Evolutionary conservation across 2,113 vertebrate species (phyloP).

Genomic region (Tursiops truncatus): DNA sequence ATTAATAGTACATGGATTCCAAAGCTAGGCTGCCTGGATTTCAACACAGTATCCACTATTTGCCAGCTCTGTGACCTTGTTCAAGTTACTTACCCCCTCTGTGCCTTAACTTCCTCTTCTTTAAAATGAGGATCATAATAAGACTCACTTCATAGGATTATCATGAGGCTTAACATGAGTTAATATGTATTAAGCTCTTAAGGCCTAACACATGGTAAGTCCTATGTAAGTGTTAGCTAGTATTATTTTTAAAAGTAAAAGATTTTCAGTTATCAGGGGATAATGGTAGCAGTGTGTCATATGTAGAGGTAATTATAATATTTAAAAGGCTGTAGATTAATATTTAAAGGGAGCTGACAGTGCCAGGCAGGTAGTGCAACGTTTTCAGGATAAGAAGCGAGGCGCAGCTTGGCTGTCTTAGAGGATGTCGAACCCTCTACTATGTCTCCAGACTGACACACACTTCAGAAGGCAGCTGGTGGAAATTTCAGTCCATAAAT

Average conservation of each 20-base stretch:
- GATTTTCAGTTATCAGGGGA: neutral
- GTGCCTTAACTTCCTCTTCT: neutral
- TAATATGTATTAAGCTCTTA: neutral
- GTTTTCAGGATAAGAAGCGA: neutral
- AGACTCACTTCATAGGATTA: neutral
- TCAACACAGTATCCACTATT: neutral
- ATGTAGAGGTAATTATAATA: neutral
- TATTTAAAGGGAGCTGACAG: neutral
- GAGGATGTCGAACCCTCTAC: neutral
- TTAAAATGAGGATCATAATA: neutral
- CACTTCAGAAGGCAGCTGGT: neutral
- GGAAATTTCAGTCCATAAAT: neutral
- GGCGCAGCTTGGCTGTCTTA: fast-evolving
- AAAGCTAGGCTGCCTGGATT: neutral
- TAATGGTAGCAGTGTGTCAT: neutral
- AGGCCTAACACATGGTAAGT: neutral
- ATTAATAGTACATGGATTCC: neutral
- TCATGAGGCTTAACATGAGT: neutral
- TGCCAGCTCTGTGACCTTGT: neutral
- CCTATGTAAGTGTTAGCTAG: neutral
- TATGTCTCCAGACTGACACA: neutral
- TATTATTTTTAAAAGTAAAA: neutral
- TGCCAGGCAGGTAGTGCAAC: neutral
- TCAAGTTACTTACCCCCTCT: neutral
- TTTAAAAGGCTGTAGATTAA: neutral